Evolutionary conservation across 1,140 invertebrate species (phyloP).

Genomic region (Monochamus saltuarius): DNA sequence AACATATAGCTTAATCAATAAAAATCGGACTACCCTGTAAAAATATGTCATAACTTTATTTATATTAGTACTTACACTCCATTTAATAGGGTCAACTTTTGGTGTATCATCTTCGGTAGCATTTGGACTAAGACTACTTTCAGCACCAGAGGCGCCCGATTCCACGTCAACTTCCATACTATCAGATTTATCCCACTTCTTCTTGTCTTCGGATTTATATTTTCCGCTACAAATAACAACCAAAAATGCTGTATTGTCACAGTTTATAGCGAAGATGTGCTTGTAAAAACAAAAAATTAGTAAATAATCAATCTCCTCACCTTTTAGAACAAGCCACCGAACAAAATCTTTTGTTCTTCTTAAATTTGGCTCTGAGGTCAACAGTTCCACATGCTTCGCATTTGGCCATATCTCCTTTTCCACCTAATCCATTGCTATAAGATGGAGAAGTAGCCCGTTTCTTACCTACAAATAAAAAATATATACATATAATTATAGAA

Average conservation of each 20-base stretch:
- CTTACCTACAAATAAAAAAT: constrained; percentile 37
- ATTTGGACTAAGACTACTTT: constrained; percentile 50
- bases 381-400: constrained; percentile 80
- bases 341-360: constrained; percentile 78
- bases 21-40: too few species aligned
- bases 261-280: constrained; percentile 5
- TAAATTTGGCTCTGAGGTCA: constrained; percentile 70
- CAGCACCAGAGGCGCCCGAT: constrained; percentile 52
- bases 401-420: constrained; percentile 60
- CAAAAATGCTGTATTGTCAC: constrained; percentile 1
- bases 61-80: constrained; percentile 62
- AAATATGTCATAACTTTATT: constrained; percentile 13
- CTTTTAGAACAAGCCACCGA: constrained; percentile 74
- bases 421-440: constrained; percentile 44
- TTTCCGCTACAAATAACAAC: constrained; percentile 36
- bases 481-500: constrained; percentile 3
- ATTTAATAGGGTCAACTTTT: constrained; percentile 71
- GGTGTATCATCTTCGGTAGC: constrained; percentile 54
- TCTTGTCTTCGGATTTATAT: constrained; percentile 42
- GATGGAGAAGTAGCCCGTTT: constrained; percentile 38
- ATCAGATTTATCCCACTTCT: constrained; percentile 52
- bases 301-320: constrained; percentile 33
- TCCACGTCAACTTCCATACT: constrained; percentile 57
- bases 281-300: not conserved
- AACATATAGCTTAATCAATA: too few species aligned